phyloP scores from a whole-genome alignment of 1,140 invertebrate genomes.

The Proctacanthus coquilletti region DNA sequence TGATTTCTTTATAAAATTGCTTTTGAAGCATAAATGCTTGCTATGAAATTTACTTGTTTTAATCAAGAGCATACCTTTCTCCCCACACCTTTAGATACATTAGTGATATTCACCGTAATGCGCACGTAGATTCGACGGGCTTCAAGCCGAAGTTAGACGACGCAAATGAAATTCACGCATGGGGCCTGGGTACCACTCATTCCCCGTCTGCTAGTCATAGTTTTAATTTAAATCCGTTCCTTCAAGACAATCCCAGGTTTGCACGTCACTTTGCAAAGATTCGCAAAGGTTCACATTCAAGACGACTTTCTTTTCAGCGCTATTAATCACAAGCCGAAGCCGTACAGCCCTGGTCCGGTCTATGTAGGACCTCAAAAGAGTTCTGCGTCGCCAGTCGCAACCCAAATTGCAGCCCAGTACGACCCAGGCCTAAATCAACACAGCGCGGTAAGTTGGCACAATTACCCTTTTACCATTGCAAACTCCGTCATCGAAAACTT shows the following conservation, averaged over 20 bases:
- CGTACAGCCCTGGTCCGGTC: not conserved
- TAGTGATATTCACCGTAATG: slow-evolving; percentile 37
- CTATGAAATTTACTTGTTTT: too few species aligned
- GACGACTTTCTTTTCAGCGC: too few species aligned
- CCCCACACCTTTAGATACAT: slow-evolving; percentile 31
- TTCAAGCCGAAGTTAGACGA: slow-evolving; percentile 37
- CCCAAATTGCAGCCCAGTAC: slow-evolving; percentile 26
- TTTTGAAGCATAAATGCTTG: too few species aligned
- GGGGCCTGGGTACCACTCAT: slow-evolving; percentile 34
- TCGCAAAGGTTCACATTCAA: too few species aligned
- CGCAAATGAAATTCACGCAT: slow-evolving; percentile 38
- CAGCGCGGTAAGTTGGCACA: slow-evolving; percentile 22
- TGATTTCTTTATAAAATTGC: too few species aligned
- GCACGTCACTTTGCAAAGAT: too few species aligned
- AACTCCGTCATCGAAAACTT: too few species aligned
- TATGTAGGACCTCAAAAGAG: not conserved
- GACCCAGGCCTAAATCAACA: slow-evolving; percentile 18
- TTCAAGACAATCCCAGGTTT: too few species aligned
- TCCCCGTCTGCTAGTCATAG: slow-evolving; percentile 6
- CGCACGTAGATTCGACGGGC: slow-evolving; percentile 31
- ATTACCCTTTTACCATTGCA: too few species aligned
- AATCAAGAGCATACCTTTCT: not conserved
- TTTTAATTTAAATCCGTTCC: slow-evolving; percentile 7
- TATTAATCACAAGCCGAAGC: not conserved
- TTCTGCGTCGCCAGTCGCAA: slow-evolving; percentile 7